Evolutionary conservation across 2,797 vertebrate genomes (phyloP).

Genomic region (Coccyzus lansbergi): DNA sequence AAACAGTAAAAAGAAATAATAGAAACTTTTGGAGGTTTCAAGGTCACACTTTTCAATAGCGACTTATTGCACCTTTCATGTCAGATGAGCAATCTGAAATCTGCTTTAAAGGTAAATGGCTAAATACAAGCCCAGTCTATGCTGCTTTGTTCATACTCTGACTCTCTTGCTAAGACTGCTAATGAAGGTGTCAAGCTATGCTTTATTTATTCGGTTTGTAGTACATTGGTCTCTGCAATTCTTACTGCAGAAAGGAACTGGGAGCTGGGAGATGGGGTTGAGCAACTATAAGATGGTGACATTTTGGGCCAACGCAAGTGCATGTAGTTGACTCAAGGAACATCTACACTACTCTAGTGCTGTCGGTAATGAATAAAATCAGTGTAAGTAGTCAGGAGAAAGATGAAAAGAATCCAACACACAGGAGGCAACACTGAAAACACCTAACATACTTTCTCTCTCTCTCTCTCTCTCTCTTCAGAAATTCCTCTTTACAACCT

Average conservation of each 20-base stretch:
- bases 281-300: background rate
- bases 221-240: background rate
- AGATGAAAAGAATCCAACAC: background rate
- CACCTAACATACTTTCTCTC: background rate
- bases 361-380: background rate
- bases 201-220: background rate
- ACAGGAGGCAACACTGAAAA: background rate
- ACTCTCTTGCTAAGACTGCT: background rate
- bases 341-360: background rate
- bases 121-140: background rate
- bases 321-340: background rate
- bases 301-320: background rate
- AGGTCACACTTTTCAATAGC: slow-evolving; percentile 29
- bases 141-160: background rate
- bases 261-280: background rate
- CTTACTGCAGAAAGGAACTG: rapidly evolving
- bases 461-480: background rate
- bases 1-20: slow-evolving; percentile 21
- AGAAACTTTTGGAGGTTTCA: slow-evolving; percentile 46
- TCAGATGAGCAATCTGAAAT: slow-evolving; percentile 25
- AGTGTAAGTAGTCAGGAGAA: background rate
- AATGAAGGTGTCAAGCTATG: background rate
- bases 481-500: background rate
- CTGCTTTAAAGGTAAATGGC: background rate
- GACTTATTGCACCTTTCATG: background rate